phyloP scores from a whole-genome alignment of 2,113 vertebrate genomes.

The Brienomyrus brachyistius region DNA sequence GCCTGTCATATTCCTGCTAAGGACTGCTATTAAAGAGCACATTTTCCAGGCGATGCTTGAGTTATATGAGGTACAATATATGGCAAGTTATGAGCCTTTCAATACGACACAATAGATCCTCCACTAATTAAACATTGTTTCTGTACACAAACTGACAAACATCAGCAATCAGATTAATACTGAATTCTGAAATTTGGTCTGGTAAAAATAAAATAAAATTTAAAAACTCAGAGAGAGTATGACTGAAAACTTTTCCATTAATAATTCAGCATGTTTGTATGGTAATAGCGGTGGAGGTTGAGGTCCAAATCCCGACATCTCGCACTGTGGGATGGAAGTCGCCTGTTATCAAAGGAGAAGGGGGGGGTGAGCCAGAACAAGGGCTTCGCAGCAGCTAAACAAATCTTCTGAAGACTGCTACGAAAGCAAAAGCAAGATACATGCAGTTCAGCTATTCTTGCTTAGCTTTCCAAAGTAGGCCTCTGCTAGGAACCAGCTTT shows the following conservation, averaged over 20 bases:
- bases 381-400: neutral
- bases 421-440: neutral
- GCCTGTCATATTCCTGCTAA: no score
- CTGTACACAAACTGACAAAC: neutral
- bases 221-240: neutral
- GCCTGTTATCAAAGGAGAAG: conserved; percentile 16
- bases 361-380: neutral
- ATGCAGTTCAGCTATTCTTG: neutral
- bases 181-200: neutral
- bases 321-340: neutral
- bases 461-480: neutral
- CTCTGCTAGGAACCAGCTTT: neutral
- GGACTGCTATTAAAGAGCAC: no score
- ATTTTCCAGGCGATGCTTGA: no score
- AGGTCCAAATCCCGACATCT: neutral
- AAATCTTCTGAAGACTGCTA: neutral
- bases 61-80: neutral
- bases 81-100: neutral
- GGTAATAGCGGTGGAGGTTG: neutral
- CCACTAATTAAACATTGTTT: neutral
- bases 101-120: neutral
- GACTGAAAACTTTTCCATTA: neutral
- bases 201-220: neutral
- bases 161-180: neutral
- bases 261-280: conserved; percentile 20